Evolutionary conservation across 1,140 invertebrate species (phyloP).

Genomic region (Melitaea cinxia): DNA sequence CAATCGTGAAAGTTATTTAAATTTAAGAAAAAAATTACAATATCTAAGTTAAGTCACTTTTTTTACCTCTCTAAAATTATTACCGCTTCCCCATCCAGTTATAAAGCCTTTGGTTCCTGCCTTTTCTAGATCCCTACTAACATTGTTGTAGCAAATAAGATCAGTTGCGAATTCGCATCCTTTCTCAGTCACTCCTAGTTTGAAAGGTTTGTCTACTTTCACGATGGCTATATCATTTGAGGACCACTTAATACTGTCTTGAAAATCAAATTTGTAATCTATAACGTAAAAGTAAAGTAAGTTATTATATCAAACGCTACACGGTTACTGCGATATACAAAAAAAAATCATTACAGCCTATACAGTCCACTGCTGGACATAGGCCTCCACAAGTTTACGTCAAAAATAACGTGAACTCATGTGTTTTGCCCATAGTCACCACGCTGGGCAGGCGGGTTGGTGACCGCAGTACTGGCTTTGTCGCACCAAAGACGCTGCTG

Average conservation of each 20-base stretch:
- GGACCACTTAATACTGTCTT: conserved; percentile 76
- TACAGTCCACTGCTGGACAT: too few relatives aligned
- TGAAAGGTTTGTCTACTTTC: conserved; percentile 71
- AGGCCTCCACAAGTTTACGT: too few relatives aligned
- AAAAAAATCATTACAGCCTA: too few relatives aligned
- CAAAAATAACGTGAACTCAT: too few relatives aligned
- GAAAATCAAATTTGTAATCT: conserved; percentile 78
- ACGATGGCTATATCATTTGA: conserved; percentile 75
- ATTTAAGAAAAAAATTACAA: too few relatives aligned
- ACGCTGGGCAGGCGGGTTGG: too few relatives aligned
- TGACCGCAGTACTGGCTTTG: too few relatives aligned
- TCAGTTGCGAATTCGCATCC: conserved; percentile 64
- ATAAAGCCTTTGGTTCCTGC: conserved; percentile 69
- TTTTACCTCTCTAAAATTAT: conserved; percentile 72
- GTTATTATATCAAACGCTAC: too few relatives aligned
- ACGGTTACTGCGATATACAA: too few relatives aligned
- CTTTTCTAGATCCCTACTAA: conserved; percentile 68
- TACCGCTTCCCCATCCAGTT: conserved; percentile 71
- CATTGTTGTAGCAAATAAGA: conserved; percentile 62
- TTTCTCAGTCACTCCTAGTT: conserved; percentile 59
- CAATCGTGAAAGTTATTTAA: neutral
- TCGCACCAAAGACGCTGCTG: too few relatives aligned
- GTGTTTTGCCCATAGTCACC: too few relatives aligned
- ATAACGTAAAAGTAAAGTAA: conserved; percentile 12
- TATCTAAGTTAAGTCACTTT: too few relatives aligned